Conservation (phyloP, 2,888 invertebrate genomes). For the Dorcus parallelipipedus region DNA sequence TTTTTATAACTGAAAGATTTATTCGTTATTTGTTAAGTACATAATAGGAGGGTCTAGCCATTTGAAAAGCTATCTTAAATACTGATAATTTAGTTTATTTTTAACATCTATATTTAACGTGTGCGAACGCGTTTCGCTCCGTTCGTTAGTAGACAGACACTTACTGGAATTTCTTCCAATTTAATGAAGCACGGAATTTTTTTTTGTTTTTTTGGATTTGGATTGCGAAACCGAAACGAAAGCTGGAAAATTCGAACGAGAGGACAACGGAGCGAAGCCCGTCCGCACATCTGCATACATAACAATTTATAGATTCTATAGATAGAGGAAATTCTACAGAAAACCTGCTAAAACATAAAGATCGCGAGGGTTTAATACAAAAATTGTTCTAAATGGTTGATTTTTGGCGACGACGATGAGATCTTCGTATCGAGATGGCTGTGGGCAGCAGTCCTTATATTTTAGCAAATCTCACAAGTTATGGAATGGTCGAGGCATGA, state of each 20-base stretch:
- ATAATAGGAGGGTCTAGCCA: conserved; percentile 51
- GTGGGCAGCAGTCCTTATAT: conserved; percentile 7
- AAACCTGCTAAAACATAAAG: conserved; percentile 14
- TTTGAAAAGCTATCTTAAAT: conserved; percentile 51
- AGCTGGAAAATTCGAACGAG: too few relatives aligned
- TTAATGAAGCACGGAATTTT: too few relatives aligned
- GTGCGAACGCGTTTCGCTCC: background rate
- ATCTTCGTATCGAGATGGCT: conserved; percentile 2
- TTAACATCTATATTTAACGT: conserved; percentile 26
- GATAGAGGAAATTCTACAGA: conserved; percentile 36
- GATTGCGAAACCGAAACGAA: too few relatives aligned
- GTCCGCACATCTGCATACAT: conserved; percentile 41
- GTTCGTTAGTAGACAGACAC: background rate
- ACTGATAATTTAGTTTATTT: conserved; percentile 50
- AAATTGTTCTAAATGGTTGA: conserved; percentile 14
- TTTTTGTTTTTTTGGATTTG: too few relatives aligned
- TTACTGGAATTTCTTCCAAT: too few relatives aligned
- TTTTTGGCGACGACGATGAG: background rate
- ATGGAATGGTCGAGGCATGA: conserved; percentile 45
- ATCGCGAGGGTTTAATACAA: conserved; percentile 16
- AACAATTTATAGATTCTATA: conserved; percentile 45
- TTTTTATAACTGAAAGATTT: conserved; percentile 28
- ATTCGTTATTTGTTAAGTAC: conserved; percentile 45
- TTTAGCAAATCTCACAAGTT: conserved; percentile 15
- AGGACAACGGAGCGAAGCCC: background rate